Conservation (phyloP, 2,797 vertebrate species). For the Uromys caudimaculatus region DNA sequence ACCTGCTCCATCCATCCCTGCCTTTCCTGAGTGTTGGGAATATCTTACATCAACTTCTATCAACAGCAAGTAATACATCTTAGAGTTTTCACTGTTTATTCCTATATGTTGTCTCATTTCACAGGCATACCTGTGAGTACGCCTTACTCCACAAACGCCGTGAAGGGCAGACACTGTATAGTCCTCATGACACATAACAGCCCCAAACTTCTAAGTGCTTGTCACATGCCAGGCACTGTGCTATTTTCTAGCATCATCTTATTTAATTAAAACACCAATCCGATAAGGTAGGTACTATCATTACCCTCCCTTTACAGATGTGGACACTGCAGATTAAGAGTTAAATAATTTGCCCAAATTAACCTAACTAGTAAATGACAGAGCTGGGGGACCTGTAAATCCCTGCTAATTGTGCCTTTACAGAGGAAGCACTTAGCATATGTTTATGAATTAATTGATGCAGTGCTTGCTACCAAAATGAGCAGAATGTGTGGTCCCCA, state of each 20-base stretch:
- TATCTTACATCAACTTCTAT: neutral
- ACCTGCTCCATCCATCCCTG: neutral
- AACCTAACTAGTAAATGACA: neutral
- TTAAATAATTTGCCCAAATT: neutral
- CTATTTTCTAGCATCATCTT: slow-evolving; percentile 27
- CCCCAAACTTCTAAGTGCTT: neutral
- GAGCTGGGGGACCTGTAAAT: neutral
- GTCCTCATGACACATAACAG: neutral
- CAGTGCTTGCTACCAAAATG: neutral
- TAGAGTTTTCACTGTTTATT: neutral
- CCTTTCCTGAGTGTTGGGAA: neutral
- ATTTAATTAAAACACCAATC: slow-evolving; percentile 48
- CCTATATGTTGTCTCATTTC: neutral
- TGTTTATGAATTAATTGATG: slow-evolving; percentile 1
- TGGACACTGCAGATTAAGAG: neutral
- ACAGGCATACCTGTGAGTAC: neutral
- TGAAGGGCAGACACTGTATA: neutral
- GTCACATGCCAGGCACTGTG: neutral
- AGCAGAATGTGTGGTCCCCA: neutral
- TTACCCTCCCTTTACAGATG: neutral
- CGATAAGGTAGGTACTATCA: neutral
- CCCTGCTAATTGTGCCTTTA: neutral
- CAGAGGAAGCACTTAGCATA: neutral
- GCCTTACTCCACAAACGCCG: neutral
- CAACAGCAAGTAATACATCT: neutral